Percentiles rank a stretch among this genome's conserved stretches.
Evolutionary conservation across 2,113 vertebrate genomes (phyloP).

Genomic region (Scolopax mira): DNA sequence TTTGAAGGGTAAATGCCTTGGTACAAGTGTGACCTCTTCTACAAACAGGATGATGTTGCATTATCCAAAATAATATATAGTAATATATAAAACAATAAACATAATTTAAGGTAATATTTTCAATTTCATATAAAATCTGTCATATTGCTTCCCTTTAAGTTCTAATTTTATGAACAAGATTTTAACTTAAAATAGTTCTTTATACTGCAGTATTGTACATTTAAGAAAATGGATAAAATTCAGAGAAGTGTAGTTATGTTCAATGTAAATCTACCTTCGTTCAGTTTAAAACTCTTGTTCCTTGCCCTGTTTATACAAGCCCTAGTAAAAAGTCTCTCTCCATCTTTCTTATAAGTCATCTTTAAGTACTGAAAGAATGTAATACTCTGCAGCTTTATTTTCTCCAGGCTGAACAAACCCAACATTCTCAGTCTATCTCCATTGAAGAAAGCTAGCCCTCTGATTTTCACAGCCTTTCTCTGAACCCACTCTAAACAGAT

Average conservation of each 20-base stretch:
- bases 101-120: not conserved
- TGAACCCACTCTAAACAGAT: not conserved
- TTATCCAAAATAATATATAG: not conserved
- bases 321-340: not conserved
- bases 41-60: not conserved
- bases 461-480: not conserved
- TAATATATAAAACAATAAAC: not conserved
- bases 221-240: not conserved
- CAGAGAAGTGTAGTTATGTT: not conserved
- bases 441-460: not conserved
- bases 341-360: not conserved
- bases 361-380: not conserved
- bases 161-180: not conserved
- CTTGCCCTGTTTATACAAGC: not conserved
- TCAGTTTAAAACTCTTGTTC: not conserved
- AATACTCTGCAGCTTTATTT: not conserved
- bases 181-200: not conserved
- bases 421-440: not conserved
- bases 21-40: not conserved
- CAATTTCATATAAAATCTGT: not conserved
- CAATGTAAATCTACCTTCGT: not conserved
- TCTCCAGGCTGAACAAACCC: not conserved
- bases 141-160: not conserved
- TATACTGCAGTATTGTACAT: not conserved
- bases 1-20: not conserved